Conservation (phyloP, 2,888 invertebrate species). For the Hirtodrosophila trivittata region DNA sequence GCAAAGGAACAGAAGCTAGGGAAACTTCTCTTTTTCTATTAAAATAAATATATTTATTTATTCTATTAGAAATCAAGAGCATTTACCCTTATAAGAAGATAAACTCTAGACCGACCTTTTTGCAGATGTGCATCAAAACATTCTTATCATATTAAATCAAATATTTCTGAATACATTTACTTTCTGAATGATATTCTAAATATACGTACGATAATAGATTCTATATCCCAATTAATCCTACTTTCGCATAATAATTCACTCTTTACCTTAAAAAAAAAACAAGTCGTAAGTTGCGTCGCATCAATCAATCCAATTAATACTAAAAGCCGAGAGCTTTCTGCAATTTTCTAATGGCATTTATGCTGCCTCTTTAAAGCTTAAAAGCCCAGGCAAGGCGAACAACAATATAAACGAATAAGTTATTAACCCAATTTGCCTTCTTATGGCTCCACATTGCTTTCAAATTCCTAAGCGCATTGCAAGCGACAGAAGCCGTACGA, state of each 20-base stretch:
- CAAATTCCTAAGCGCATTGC: conserved; percentile 58
- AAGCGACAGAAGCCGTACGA: background rate
- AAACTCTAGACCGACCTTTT: too few species aligned
- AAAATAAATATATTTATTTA: too few species aligned
- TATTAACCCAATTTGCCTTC: conserved; percentile 64
- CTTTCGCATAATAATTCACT: too few species aligned
- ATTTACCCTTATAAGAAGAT: too few species aligned
- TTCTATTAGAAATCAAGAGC: too few species aligned
- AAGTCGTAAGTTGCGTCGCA: conserved; percentile 2
- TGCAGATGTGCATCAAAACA: too few species aligned
- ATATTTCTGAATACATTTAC: too few species aligned
- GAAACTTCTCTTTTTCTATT: too few species aligned
- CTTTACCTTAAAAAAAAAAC: background rate
- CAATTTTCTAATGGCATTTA: conserved; percentile 53
- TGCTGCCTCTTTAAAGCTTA: conserved; percentile 36
- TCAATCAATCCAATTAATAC: conserved; percentile 33
- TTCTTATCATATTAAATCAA: too few species aligned
- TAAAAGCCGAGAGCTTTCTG: conserved; percentile 29
- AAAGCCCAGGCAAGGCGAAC: conserved; percentile 25
- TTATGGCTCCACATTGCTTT: conserved; percentile 43
- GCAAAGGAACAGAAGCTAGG: too few species aligned
- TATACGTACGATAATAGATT: conserved; percentile 11
- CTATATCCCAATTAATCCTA: background rate
- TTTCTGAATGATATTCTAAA: too few species aligned
- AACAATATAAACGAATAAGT: conserved; percentile 36